Conservation (phyloP, 1,140 invertebrate species). For the Magallana angulata region DNA sequence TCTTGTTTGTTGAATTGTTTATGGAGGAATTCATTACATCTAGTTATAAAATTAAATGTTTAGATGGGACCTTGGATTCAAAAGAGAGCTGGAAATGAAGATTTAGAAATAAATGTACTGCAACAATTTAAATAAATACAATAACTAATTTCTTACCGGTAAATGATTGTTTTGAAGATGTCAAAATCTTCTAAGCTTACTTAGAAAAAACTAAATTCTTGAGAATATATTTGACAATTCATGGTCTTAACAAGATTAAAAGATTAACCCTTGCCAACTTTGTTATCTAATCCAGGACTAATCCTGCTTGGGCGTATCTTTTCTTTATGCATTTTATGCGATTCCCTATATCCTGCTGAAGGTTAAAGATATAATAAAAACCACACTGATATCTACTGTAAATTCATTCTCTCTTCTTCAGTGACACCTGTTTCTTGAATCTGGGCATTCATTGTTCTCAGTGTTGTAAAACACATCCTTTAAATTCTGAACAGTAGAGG, state of each 20-base stretch:
- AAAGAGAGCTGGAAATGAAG: too few relatives aligned
- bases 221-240: not conserved
- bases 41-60: too few relatives aligned
- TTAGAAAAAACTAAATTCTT: constrained; percentile 1
- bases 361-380: constrained; percentile 19
- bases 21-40: too few relatives aligned
- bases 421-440: constrained; percentile 1
- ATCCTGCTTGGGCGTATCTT: constrained; percentile 25
- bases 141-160: too few relatives aligned
- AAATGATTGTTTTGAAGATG: not conserved
- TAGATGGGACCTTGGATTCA: too few relatives aligned
- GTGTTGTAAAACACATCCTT: not conserved
- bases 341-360: constrained; percentile 13
- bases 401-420: not conserved
- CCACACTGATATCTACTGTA: not conserved
- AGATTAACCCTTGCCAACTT: constrained; percentile 29
- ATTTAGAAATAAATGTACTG: too few relatives aligned
- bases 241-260: constrained; percentile 15
- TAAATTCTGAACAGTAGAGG: not conserved
- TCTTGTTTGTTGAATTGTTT: too few relatives aligned
- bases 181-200: not conserved
- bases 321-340: not conserved
- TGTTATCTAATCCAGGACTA: constrained; percentile 31
- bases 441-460: not conserved
- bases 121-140: too few relatives aligned